phyloP scores from a whole-genome alignment of 2,797 vertebrate genomes.

The Podarcis siculus region DNA sequence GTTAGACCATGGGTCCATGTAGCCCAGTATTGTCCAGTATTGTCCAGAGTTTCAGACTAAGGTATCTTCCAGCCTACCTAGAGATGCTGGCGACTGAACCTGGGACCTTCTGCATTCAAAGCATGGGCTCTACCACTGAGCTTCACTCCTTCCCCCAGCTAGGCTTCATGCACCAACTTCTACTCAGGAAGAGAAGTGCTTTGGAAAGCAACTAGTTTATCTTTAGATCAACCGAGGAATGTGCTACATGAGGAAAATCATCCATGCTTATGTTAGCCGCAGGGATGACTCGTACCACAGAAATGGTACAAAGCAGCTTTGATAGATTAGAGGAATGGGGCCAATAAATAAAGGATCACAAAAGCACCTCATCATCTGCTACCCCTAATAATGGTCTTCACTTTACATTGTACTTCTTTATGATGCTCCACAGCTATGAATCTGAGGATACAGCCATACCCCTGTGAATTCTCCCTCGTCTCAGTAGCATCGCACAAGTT shows the following conservation, averaged over 20 bases:
- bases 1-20: too few relatives aligned
- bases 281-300: neutral
- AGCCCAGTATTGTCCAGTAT: too few relatives aligned
- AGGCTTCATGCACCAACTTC: neutral
- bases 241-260: neutral
- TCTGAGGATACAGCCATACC: fast-evolving
- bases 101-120: too few relatives aligned
- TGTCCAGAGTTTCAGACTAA: too few relatives aligned
- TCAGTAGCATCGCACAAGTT: neutral
- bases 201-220: neutral
- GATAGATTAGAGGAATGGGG: neutral
- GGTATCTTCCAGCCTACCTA: too few relatives aligned
- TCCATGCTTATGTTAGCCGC: neutral
- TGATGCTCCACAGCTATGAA: neutral
- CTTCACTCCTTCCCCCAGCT: neutral
- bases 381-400: neutral
- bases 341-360: neutral
- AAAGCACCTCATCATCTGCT: neutral
- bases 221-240: neutral
- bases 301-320: slow-evolving; percentile 29
- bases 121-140: too few relatives aligned
- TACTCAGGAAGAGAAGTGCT: neutral
- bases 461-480: slow-evolving; percentile 1
- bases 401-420: neutral
- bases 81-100: too few relatives aligned